phyloP scores from a whole-genome alignment of 2,113 vertebrate species.

The Holacanthus passer region DNA sequence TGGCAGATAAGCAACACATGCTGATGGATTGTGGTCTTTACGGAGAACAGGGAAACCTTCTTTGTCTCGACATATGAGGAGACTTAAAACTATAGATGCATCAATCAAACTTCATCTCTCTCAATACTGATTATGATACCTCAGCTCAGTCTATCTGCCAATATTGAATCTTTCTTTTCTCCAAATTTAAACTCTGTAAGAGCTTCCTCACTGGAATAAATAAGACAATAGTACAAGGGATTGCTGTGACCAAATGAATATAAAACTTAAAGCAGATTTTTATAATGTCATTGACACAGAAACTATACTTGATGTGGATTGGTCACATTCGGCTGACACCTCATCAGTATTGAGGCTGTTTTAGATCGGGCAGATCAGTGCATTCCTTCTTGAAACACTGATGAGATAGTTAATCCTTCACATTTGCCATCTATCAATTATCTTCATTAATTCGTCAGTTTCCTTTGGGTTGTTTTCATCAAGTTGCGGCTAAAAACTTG shows the following conservation, averaged over 20 bases:
- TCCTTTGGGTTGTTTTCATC: too few relatives aligned
- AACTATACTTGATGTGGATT: neutral
- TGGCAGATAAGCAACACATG: neutral
- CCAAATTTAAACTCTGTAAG: too few relatives aligned
- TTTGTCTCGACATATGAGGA: neutral
- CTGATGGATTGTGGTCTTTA: constrained; percentile 23
- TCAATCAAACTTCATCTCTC: neutral
- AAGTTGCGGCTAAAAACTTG: neutral
- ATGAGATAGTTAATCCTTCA: too few relatives aligned
- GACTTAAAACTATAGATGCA: neutral
- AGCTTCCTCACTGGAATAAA: too few relatives aligned
- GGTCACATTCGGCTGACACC: neutral
- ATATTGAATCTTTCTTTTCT: too few relatives aligned
- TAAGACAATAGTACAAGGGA: too few relatives aligned
- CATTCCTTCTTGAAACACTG: too few relatives aligned
- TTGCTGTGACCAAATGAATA: neutral
- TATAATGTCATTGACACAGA: too few relatives aligned
- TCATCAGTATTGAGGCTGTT: neutral
- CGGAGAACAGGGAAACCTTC: neutral
- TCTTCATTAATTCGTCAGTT: too few relatives aligned
- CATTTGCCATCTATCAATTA: too few relatives aligned
- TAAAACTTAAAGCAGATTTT: neutral
- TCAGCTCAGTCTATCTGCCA: too few relatives aligned
- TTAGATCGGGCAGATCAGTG: neutral
- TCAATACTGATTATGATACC: neutral